These are phyloP conservation scores for Lota lota DNA, from an alignment of 2,113 vertebrate species.

Conservation along the genomic window DNA sequence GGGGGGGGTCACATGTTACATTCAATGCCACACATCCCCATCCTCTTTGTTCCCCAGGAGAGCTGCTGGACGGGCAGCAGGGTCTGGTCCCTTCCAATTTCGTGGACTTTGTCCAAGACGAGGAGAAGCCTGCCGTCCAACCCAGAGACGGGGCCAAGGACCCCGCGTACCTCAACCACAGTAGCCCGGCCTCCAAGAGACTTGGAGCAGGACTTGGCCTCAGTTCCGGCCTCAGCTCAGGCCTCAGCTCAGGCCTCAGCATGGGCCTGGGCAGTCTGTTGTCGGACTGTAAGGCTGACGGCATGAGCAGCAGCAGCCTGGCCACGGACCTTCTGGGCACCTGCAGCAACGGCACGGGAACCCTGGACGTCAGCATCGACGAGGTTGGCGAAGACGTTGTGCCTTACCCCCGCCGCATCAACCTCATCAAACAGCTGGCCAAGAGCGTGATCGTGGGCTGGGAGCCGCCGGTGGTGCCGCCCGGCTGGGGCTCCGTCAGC, in stretches of 20 bases:
- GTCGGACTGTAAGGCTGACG: conserved; percentile 70
- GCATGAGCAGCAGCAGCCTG: conserved; percentile 65
- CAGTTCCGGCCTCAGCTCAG: conserved; percentile 17
- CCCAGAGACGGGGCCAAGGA: conserved; percentile 75
- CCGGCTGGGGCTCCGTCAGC: conserved; percentile 86
- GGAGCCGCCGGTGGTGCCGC: conserved; percentile 90
- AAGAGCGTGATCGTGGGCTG: conserved; percentile 98
- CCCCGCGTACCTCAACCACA: conserved; percentile 82
- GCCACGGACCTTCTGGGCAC: conserved; percentile 73
- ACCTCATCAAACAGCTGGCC: conserved; percentile 97
- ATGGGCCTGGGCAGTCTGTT: conserved; percentile 65
- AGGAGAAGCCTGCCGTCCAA: conserved; percentile 67
- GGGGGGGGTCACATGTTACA: neutral
- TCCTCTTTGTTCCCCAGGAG: conserved; percentile 72
- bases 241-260: conserved; percentile 41
- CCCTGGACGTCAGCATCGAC: conserved; percentile 84
- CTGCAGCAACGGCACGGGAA: conserved; percentile 80
- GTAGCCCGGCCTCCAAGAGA: conserved; percentile 66
- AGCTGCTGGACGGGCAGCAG: conserved; percentile 91
- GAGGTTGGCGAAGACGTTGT: conserved; percentile 95
- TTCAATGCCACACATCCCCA: neutral
- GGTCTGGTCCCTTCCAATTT: conserved; percentile 98
- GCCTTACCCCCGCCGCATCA: conserved; percentile 97
- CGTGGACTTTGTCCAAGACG: conserved; percentile 92
- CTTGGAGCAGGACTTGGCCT: conserved; percentile 24